These are phyloP conservation scores for Amphipyra berbera DNA, from an alignment of 2,888 invertebrate species.

Conservation along the genomic window DNA sequence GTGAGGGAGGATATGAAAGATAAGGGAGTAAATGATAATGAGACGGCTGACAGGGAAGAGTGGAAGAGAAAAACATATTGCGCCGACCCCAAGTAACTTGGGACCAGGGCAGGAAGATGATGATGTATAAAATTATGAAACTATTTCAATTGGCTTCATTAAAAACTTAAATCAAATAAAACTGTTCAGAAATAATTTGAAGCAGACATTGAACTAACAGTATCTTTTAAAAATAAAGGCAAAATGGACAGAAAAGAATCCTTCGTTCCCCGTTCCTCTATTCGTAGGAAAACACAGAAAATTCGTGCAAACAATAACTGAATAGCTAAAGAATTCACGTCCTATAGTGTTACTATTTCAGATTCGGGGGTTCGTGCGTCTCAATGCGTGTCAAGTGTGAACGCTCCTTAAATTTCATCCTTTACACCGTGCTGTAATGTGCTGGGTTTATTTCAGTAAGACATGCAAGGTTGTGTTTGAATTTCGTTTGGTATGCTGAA, in stretches of 20 bases:
- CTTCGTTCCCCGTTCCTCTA: not conserved
- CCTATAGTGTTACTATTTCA: conserved; percentile 55
- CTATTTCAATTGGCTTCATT: too few species aligned
- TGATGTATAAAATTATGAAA: too few species aligned
- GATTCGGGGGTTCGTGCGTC: conserved; percentile 60
- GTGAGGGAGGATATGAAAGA: too few species aligned
- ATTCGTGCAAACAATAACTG: conserved; percentile 34
- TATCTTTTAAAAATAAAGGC: conserved; percentile 2
- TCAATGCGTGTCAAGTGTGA: conserved; percentile 69
- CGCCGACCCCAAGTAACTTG: too few species aligned
- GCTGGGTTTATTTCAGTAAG: conserved; percentile 34
- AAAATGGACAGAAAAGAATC: conserved; percentile 15
- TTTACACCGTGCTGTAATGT: conserved; percentile 58
- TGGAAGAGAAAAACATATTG: too few species aligned
- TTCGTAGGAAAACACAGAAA: conserved; percentile 21
- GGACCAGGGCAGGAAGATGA: too few species aligned
- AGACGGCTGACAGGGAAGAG: too few species aligned
- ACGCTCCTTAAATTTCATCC: conserved; percentile 58
- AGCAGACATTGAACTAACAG: conserved; percentile 2
- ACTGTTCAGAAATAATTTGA: not conserved
- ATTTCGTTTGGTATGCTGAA: conserved; percentile 1
- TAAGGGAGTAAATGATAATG: too few species aligned
- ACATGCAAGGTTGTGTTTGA: conserved; percentile 26
- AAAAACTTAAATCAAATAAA: too few species aligned
- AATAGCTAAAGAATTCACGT: conserved; percentile 28